Evolutionary conservation across 2,888 invertebrate species (phyloP).

Genomic region (Sicus ferrugineus): DNA sequence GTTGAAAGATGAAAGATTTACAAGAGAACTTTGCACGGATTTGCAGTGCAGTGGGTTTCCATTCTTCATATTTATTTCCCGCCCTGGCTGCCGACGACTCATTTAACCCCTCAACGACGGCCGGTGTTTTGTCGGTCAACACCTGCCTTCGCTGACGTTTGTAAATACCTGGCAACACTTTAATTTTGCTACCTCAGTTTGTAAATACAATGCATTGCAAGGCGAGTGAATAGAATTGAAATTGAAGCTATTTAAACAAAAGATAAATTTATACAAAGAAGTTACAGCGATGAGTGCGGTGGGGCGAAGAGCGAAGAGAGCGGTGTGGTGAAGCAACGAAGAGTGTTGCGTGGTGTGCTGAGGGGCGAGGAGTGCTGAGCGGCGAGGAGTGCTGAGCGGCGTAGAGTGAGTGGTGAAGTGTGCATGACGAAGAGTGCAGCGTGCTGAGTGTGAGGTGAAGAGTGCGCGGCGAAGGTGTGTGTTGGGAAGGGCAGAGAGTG

Average conservation of each 20-base stretch:
- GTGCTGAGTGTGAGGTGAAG: too few species aligned
- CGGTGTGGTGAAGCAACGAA: not conserved
- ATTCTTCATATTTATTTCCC: not conserved
- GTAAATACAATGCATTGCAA: slow-evolving; percentile 6
- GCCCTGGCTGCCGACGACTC: not conserved
- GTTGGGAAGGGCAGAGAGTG: too few species aligned
- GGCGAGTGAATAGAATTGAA: not conserved
- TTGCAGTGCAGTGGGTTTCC: not conserved
- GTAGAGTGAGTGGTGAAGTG: too few species aligned
- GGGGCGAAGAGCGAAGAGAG: not conserved
- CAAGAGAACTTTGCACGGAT: too few species aligned
- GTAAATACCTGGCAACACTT: slow-evolving; percentile 12
- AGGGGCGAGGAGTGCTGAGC: too few species aligned
- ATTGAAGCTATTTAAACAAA: not conserved
- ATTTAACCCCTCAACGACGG: slow-evolving; percentile 12
- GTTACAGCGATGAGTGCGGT: not conserved
- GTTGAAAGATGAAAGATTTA: too few species aligned
- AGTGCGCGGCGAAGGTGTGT: too few species aligned
- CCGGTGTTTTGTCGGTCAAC: not conserved
- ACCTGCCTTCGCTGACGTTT: not conserved
- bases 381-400: too few species aligned
- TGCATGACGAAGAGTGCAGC: too few species aligned
- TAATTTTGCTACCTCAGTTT: too few species aligned
- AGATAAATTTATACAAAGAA: slow-evolving; percentile 14
- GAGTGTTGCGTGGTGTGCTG: not conserved